These are phyloP conservation scores for Papilio aristodemus DNA, from an alignment of 1,140 invertebrate species.

Conservation along the genomic window DNA sequence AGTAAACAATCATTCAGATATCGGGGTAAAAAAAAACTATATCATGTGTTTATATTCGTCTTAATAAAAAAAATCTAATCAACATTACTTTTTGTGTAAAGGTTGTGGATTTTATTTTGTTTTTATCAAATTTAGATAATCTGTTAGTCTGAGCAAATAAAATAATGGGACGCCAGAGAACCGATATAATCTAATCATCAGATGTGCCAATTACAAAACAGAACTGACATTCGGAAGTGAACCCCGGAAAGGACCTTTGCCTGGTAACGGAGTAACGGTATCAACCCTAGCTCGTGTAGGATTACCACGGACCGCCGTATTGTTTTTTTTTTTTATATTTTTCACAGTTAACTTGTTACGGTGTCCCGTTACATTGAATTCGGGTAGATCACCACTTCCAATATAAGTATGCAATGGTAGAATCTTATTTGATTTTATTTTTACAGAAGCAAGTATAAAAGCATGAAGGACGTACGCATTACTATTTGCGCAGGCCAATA, in stretches of 20 bases:
- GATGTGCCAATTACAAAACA: constrained; percentile 27
- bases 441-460: too few species aligned
- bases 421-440: not conserved
- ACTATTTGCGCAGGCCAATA: too few species aligned
- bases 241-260: constrained; percentile 36
- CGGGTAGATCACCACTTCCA: not conserved
- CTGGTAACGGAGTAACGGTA: constrained; percentile 58
- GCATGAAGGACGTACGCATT: too few species aligned
- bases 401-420: not conserved
- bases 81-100: too few species aligned
- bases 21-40: too few species aligned
- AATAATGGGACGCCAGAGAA: not conserved
- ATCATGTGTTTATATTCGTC: too few species aligned
- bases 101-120: too few species aligned
- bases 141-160: too few species aligned
- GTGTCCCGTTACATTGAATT: constrained; percentile 48
- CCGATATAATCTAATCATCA: not conserved
- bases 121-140: too few species aligned
- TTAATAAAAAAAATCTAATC: too few species aligned
- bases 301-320: constrained; percentile 44
- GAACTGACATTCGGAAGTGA: constrained; percentile 52
- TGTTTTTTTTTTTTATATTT: constrained; percentile 59
- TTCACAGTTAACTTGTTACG: constrained; percentile 51
- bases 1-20: too few species aligned
- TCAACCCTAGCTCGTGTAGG: constrained; percentile 54